These are phyloP conservation scores for Solea senegalensis DNA, from an alignment of 2,113 vertebrate genomes.

Conservation along the genomic window DNA sequence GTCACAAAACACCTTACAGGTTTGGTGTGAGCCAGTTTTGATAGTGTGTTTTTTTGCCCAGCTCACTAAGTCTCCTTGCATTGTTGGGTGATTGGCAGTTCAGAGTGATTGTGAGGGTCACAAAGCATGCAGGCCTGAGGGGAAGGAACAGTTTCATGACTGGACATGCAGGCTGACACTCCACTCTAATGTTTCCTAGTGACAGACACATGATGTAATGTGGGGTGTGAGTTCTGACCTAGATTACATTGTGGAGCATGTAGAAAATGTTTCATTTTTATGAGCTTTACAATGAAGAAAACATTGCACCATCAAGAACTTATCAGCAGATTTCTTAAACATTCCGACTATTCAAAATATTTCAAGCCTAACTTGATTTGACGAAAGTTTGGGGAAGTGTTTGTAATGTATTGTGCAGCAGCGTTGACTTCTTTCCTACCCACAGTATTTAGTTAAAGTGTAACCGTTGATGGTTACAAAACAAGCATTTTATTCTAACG, in stretches of 20 bases:
- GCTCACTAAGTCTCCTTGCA: neutral
- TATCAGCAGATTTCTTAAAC: too few relatives aligned
- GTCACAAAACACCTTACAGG: conserved; percentile 31
- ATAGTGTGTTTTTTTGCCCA: conserved; percentile 39
- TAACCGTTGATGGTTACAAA: too few relatives aligned
- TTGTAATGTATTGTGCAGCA: too few relatives aligned
- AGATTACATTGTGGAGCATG: conserved; percentile 12
- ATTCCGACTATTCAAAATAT: too few relatives aligned
- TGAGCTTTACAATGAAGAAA: too few relatives aligned
- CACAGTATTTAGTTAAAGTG: too few relatives aligned
- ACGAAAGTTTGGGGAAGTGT: too few relatives aligned
- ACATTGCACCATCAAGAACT: too few relatives aligned
- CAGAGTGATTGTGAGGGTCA: conserved; percentile 51
- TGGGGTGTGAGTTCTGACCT: conserved; percentile 38
- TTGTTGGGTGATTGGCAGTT: conserved; percentile 64
- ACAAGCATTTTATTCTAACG: too few relatives aligned
- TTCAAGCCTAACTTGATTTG: too few relatives aligned
- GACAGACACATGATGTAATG: conserved; percentile 62
- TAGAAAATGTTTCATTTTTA: too few relatives aligned
- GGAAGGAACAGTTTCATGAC: conserved; percentile 52
- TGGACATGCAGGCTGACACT: conserved; percentile 48
- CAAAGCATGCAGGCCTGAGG: conserved; percentile 31
- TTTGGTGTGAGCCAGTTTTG: conserved; percentile 38
- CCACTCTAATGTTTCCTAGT: conserved; percentile 41
- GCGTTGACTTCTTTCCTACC: too few relatives aligned